Evolutionary conservation across 2,113 vertebrate species (phyloP), one percentile per base, ranked within the genome.

Genomic region (Scartelaos histophorus): DNA sequence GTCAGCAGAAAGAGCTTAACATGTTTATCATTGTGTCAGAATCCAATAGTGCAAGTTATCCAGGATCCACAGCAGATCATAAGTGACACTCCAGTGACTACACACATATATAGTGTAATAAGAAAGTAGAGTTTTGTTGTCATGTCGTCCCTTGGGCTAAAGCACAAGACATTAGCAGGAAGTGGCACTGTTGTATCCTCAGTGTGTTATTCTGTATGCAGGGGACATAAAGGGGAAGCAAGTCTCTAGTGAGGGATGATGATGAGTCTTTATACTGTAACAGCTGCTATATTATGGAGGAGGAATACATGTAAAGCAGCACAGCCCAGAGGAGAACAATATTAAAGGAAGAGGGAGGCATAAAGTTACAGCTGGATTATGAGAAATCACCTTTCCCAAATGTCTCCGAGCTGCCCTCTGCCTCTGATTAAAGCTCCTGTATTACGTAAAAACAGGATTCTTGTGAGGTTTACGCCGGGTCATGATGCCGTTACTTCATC

Each of bases 11-110:
- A 81, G 70, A 79, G 68, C 70, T 79, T 29, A 29, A 29, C 29
- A 2, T 82, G 69, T 85, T 89, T 89, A 79, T 73, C 77, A 76
- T 81, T 81, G 7, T 56, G 9, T 12, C 67, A 74, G 74, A 74
- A 79, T 80, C 12, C 56, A 11, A 2, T 11, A 6, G 22, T 22
- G 56, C 79, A 86, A 74, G 81, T 72, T 82, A 78, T 22, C 54
- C 21, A 57, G 11, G 29, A 2, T 29, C 29, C 29, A 29, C 29
- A n/a, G n/a, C 29, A 29, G 29, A 29, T 29, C 29, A 29, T 29
- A 29, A 29, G 4, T 4, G 29, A 29, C 29, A 29, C 29, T 29
- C 29, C 29, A 29, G 73, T 35, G 51, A 74, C 62, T 74, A 38
- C 75, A 71, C 66, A 71, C 73, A 79, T 58, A 77, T 15, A 45